These are phyloP conservation scores for Sphinx pinastri DNA, from an alignment of 2,888 invertebrate genomes.

Conservation along the genomic window DNA sequence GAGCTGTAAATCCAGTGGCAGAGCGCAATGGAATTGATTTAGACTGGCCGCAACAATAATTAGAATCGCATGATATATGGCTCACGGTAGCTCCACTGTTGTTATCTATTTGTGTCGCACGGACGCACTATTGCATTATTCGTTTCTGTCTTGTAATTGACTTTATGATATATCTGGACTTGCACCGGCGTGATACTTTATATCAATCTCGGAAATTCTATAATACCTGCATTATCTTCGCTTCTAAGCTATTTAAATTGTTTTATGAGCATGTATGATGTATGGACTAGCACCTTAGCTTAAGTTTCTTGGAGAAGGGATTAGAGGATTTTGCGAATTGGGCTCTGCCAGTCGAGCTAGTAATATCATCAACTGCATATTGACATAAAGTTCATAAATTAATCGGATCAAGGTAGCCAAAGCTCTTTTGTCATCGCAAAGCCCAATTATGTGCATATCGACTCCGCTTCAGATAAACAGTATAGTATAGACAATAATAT, in stretches of 20 bases:
- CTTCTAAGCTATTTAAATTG: not conserved
- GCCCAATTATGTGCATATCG: no score
- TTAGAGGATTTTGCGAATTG: not conserved
- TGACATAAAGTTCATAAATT: no score
- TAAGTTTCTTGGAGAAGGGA: not conserved
- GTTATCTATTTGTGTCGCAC: slow-evolving; percentile 26
- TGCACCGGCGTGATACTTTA: not conserved
- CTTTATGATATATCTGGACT: slow-evolving; percentile 19
- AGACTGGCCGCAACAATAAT: slow-evolving; percentile 70
- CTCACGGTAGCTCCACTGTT: slow-evolving; percentile 32
- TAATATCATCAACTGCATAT: no score
- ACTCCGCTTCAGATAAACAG: no score
- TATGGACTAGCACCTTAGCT: not conserved
- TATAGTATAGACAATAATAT: no score
- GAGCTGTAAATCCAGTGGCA: slow-evolving; percentile 59
- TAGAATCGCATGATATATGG: slow-evolving; percentile 63
- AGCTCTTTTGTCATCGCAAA: no score
- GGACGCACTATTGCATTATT: slow-evolving; percentile 26
- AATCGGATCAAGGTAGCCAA: no score
- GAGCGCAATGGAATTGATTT: slow-evolving; percentile 67
- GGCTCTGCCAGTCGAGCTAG: no score
- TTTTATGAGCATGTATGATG: not conserved
- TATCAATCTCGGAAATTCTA: slow-evolving; percentile 10
- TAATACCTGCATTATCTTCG: not conserved
- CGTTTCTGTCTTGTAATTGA: slow-evolving; percentile 18